Percentiles rank a stretch among this genome's conserved stretches.
phyloP scores from a whole-genome alignment of 2,888 invertebrate species.

The Tridacna crocea region DNA sequence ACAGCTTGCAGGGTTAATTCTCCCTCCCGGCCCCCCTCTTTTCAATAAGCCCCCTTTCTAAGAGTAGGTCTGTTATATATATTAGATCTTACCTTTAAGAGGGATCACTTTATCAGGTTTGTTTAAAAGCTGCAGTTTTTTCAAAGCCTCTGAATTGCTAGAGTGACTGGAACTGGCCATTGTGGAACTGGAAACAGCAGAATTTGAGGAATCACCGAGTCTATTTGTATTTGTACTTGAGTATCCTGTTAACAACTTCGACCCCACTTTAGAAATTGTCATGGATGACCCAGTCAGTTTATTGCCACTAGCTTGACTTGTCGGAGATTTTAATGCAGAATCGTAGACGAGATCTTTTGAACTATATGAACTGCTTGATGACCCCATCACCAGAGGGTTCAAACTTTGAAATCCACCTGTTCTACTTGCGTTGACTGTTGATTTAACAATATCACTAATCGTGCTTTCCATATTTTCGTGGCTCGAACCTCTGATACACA shows the following conservation, averaged over 20 bases:
- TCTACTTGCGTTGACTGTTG: slow-evolving; percentile 48
- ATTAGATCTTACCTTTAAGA: slow-evolving; percentile 60
- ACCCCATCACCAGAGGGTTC: slow-evolving; percentile 50
- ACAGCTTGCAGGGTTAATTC: too few species aligned
- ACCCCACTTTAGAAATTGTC: slow-evolving; percentile 26
- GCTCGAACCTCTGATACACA: slow-evolving; percentile 35
- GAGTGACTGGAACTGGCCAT: slow-evolving; percentile 9
- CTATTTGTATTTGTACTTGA: slow-evolving; percentile 31
- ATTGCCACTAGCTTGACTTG: slow-evolving; percentile 14
- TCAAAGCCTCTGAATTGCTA: slow-evolving; percentile 47
- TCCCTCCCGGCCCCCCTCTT: too few species aligned
- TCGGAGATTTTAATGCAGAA: slow-evolving; percentile 22
- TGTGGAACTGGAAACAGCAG: slow-evolving; percentile 30
- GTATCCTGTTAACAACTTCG: slow-evolving; percentile 40
- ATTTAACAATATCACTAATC: slow-evolving; percentile 59
- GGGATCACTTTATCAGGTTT: slow-evolving; percentile 71
- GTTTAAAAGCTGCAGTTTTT: slow-evolving; percentile 57
- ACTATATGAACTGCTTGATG: slow-evolving; percentile 34
- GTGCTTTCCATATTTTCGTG: slow-evolving; percentile 57
- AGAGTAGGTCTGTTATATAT: too few species aligned
- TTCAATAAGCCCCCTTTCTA: too few species aligned
- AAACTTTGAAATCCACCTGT: slow-evolving; percentile 57
- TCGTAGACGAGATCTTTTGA: slow-evolving; percentile 19
- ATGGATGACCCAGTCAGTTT: slow-evolving; percentile 19
- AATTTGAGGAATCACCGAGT: slow-evolving; percentile 15